Conservation (phyloP, 2,113 vertebrate species). For the Sceloporus tristichus region DNA sequence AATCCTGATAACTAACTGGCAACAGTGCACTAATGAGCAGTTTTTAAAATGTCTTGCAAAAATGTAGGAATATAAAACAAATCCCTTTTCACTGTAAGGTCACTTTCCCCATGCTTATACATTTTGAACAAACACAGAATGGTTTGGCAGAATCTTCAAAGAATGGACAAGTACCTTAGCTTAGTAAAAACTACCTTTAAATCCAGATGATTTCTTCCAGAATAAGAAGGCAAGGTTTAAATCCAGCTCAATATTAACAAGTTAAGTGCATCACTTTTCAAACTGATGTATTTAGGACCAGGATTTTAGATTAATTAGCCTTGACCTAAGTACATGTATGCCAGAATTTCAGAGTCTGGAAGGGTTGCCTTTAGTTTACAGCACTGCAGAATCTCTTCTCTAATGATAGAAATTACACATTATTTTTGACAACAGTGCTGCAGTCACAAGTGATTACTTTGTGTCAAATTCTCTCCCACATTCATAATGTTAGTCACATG, state of each 20-base stretch:
- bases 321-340: neutral
- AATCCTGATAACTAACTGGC: slow-evolving; percentile 19
- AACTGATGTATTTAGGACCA: neutral
- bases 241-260: neutral
- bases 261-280: neutral
- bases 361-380: neutral
- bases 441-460: neutral
- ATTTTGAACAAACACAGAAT: neutral
- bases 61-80: neutral
- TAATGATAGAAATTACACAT: neutral
- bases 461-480: neutral
- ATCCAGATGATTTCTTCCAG: neutral
- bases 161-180: neutral
- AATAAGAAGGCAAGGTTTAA: neutral
- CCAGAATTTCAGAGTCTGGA: neutral
- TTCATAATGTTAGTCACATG: slow-evolving; percentile 16
- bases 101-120: neutral
- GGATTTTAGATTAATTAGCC: neutral
- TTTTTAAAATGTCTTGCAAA: neutral
- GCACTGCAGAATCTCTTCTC: neutral
- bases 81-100: neutral
- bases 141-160: neutral
- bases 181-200: neutral
- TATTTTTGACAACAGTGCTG: too few species aligned
- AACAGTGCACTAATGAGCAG: neutral